phyloP scores from a whole-genome alignment of 2,113 vertebrate genomes.

The Albula goreensis region DNA sequence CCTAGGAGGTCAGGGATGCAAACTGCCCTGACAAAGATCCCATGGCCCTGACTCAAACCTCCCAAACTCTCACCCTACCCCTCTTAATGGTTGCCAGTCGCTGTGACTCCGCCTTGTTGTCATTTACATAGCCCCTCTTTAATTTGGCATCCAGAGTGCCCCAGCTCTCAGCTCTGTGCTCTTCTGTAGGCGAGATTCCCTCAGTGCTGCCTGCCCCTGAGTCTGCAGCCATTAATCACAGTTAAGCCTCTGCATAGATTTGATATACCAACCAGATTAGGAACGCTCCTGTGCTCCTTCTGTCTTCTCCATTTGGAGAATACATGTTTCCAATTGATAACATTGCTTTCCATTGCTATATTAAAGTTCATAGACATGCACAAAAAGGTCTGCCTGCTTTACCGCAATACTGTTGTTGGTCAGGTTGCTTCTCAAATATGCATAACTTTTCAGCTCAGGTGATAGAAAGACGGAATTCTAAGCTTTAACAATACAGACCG shows the following conservation, averaged over 20 bases:
- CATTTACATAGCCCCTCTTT: neutral
- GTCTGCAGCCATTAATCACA: constrained; percentile 68
- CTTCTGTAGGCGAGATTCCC: constrained; percentile 68
- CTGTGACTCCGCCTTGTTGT: neutral
- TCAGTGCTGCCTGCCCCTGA: constrained; percentile 66
- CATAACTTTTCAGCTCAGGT: neutral
- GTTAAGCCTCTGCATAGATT: constrained; percentile 42
- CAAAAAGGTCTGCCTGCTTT: too few relatives aligned
- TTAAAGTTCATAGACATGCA: too few relatives aligned
- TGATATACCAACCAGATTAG: too few relatives aligned
- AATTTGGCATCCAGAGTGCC: neutral
- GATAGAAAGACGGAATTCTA: neutral
- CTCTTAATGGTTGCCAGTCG: neutral
- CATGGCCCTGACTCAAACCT: too few relatives aligned
- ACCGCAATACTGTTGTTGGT: too few relatives aligned
- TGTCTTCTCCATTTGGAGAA: too few relatives aligned
- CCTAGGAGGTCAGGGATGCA: too few relatives aligned
- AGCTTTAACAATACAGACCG: neutral
- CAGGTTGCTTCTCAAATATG: too few relatives aligned
- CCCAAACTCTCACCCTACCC: constrained; percentile 18
- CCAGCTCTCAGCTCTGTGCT: constrained; percentile 41
- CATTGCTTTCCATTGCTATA: too few relatives aligned
- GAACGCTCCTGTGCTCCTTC: too few relatives aligned
- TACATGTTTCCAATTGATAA: too few relatives aligned
- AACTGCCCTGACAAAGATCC: too few relatives aligned